Conservation (phyloP, 2,888 invertebrate species). For the Diachrysia chrysitis region DNA sequence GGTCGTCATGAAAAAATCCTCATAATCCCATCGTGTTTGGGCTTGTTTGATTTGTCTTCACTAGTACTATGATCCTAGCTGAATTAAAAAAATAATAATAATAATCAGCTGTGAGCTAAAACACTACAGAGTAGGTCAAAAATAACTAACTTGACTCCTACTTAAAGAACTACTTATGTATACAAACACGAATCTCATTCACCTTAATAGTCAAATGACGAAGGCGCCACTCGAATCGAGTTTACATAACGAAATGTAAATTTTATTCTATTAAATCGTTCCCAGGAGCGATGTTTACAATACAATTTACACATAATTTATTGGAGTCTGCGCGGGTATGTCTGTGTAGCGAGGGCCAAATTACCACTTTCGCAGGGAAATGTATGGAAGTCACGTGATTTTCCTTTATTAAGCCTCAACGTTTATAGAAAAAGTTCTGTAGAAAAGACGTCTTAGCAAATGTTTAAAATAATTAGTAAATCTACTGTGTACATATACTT, state of each 20-base stretch:
- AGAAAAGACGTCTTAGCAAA: background rate
- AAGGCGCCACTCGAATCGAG: constrained; percentile 43
- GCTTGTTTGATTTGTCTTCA: too few relatives aligned
- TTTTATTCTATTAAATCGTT: constrained; percentile 68
- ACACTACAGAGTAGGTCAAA: too few relatives aligned
- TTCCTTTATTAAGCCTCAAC: constrained; percentile 15
- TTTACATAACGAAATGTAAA: constrained; percentile 63
- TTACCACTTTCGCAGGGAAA: constrained; percentile 50
- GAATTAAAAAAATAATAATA: too few relatives aligned
- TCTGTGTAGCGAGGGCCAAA: constrained; percentile 48
- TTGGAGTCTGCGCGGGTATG: constrained; percentile 58
- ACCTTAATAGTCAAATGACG: constrained; percentile 46
- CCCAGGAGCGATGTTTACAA: constrained; percentile 65
- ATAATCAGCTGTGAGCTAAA: too few relatives aligned
- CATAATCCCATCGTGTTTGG: too few relatives aligned
- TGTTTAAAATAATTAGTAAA: too few relatives aligned
- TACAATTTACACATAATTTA: constrained; percentile 70
- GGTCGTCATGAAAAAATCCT: too few relatives aligned
- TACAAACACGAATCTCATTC: constrained; percentile 24
- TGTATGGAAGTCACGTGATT: constrained; percentile 35
- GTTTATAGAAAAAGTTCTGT: constrained; percentile 14
- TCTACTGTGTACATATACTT: too few relatives aligned
- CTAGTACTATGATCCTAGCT: too few relatives aligned
- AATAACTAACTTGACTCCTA: too few relatives aligned
- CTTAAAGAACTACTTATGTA: background rate